Percentiles rank a stretch among this genome's conserved stretches.
Evolutionary conservation across 2,797 vertebrate genomes (phyloP).

Genomic region (Chaetodon trifasciatus): DNA sequence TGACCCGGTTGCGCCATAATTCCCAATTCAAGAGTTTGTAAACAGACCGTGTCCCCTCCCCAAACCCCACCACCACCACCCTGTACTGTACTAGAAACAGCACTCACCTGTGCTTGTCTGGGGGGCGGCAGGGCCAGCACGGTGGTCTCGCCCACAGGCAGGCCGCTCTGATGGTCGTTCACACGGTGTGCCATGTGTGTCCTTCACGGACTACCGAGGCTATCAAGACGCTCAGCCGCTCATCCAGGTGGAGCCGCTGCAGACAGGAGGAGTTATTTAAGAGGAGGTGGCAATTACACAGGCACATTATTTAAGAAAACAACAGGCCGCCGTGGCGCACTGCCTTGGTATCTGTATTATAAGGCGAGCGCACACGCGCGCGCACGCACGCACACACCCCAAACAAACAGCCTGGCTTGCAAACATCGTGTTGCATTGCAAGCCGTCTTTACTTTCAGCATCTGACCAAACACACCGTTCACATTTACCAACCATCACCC

Average conservation of each 20-base stretch:
- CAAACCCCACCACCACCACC: neutral
- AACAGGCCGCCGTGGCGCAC: constrained; percentile 26
- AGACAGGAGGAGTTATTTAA: neutral
- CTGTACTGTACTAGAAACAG: neutral
- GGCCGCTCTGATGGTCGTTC: constrained; percentile 83
- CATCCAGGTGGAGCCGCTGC: constrained; percentile 44
- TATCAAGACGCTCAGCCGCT: constrained; percentile 18
- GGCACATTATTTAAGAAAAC: neutral
- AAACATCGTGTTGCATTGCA: constrained; percentile 52
- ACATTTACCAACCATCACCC: neutral
- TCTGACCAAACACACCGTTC: neutral
- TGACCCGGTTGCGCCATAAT: neutral
- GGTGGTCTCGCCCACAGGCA: constrained; percentile 83
- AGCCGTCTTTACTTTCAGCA: neutral
- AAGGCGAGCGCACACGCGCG: neutral
- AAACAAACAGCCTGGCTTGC: constrained; percentile 31
- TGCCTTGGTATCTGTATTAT: neutral
- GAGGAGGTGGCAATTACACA: neutral
- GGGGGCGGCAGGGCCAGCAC: constrained; percentile 83
- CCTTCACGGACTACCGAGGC: constrained; percentile 45
- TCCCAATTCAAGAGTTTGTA: neutral
- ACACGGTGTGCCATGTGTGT: constrained; percentile 91
- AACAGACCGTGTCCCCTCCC: neutral
- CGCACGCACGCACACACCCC: neutral
- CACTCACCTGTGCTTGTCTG: constrained; percentile 87